Evolutionary conservation across 2,797 vertebrate species (phyloP).

Genomic region (Coregonus suidteri): DNA sequence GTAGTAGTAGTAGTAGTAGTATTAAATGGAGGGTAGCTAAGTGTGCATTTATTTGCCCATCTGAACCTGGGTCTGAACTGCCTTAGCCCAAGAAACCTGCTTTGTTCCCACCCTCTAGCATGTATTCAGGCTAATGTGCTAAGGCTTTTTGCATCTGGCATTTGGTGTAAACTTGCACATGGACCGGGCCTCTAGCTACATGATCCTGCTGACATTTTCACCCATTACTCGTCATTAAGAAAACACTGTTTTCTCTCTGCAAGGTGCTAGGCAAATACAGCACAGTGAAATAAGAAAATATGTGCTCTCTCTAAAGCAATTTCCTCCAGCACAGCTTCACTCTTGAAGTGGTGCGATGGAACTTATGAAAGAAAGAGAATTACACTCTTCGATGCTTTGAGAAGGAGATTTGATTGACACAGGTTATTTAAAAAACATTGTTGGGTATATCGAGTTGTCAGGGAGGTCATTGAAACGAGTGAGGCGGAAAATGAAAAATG

Average conservation of each 20-base stretch:
- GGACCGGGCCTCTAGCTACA: slow-evolving; percentile 43
- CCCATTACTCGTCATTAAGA: slow-evolving; percentile 65
- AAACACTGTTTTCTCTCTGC: slow-evolving; percentile 66
- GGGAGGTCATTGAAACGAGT: too few relatives aligned
- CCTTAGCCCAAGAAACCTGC: too few relatives aligned
- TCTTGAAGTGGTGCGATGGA: slow-evolving; percentile 15
- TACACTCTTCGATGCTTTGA: slow-evolving; percentile 7
- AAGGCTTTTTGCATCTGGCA: slow-evolving; percentile 49
- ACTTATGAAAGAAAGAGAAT: background rate
- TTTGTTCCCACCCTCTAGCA: too few relatives aligned
- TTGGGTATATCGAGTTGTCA: background rate
- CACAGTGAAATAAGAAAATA: slow-evolving; percentile 63
- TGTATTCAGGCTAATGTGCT: background rate
- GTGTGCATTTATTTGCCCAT: too few relatives aligned
- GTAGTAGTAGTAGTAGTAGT: too few relatives aligned
- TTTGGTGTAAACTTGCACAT: slow-evolving; percentile 40
- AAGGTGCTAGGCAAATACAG: slow-evolving; percentile 70
- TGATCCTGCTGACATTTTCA: slow-evolving; percentile 58
- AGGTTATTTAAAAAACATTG: slow-evolving; percentile 2
- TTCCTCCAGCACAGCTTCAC: slow-evolving; percentile 53
- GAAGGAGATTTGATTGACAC: slow-evolving; percentile 13
- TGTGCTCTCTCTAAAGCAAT: slow-evolving; percentile 52
- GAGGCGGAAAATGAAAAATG: too few relatives aligned
- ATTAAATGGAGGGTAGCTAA: too few relatives aligned
- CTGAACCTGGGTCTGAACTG: too few relatives aligned